Base-by-base conservation (phyloP, 2,888 invertebrate genomes). In the Cosmia pyralina region DNA sequence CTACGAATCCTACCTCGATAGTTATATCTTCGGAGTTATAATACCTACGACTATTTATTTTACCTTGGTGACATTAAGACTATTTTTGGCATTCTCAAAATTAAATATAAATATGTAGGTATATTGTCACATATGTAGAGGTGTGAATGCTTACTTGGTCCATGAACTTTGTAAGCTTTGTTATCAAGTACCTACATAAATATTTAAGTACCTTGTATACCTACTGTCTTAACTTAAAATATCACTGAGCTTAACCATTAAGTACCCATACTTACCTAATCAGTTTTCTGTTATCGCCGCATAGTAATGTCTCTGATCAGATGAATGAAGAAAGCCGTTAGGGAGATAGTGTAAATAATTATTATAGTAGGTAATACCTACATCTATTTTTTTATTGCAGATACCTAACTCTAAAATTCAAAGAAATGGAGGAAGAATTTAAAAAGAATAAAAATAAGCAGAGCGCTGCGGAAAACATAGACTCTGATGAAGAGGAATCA, bases 361-460 rank as follows among this genome's bases (percentile, higher is more conserved):
- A 55, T n/a, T 8, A 17, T 65, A 46, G 28, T 28, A 28, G 3
- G 28, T 28, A 28, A 3, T n/a, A 3, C 3, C 4, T 11, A 7
- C 8, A 74, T 19, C 15, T 46, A n/a, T 2, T 28, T 46, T 48
- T 0, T 28, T 22, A 48, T 94, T 95, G 38, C 90, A 98, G 98
- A 94, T 98, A 98, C 90, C 94, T 98, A 67, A 98, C 98, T 17
- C 94, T 98, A 73, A 98, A 98, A 91, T 98, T 98, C 90, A 97
- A 98, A 95, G 98, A 98, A 93, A 98, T 98, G 97, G 98, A 98
- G 92, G 98, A 98, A 82, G 97, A 98, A 93, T 97, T 98, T 94
- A 97, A 97, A 74, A 97, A 97, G 88, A 98, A 98, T 84, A 97
- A 68, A 83, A 97, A 96, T 86, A 95, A 96, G 84, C 90, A 92